A percentile compares a stretch with the other conserved stretches of the same genome.
These are phyloP conservation scores for Dioctria linearis DNA, from an alignment of 2,888 invertebrate genomes.

Conservation along the genomic window DNA sequence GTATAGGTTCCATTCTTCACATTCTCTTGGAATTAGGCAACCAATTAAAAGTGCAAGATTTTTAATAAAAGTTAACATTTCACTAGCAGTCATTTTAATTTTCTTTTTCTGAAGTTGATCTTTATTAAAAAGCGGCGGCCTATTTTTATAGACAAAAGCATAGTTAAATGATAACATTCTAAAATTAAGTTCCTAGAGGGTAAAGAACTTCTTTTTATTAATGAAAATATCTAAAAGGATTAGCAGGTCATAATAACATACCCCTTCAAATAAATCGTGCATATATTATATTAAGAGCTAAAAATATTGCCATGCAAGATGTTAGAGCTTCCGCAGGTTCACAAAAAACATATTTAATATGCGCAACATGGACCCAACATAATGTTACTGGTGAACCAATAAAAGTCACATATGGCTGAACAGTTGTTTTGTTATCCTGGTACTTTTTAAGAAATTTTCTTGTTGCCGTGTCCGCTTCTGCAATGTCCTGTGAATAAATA, in stretches of 20 bases:
- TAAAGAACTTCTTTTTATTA: constrained; percentile 11
- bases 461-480: too few relatives aligned
- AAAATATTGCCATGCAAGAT: too few relatives aligned
- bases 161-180: constrained; percentile 12
- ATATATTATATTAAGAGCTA: too few relatives aligned
- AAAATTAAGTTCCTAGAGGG: constrained; percentile 43
- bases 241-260: constrained; percentile 47
- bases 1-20: constrained; percentile 39
- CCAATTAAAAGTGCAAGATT: constrained; percentile 33
- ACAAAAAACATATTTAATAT: too few relatives aligned
- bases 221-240: constrained; percentile 30
- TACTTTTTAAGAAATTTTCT: too few relatives aligned
- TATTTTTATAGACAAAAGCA: neutral
- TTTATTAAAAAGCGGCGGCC: neutral
- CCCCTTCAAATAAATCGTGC: constrained; percentile 53
- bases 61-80: constrained; percentile 47
- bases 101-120: constrained; percentile 22
- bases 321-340: too few relatives aligned
- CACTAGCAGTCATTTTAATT: constrained; percentile 42
- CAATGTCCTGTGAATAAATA: too few relatives aligned
- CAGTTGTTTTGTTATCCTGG: too few relatives aligned
- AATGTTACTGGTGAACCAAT: too few relatives aligned
- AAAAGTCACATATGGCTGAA: too few relatives aligned
- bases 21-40: constrained; percentile 25
- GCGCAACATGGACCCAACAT: too few relatives aligned